Conservation (phyloP, 2,888 invertebrate species). For the Diabrotica balteata region DNA sequence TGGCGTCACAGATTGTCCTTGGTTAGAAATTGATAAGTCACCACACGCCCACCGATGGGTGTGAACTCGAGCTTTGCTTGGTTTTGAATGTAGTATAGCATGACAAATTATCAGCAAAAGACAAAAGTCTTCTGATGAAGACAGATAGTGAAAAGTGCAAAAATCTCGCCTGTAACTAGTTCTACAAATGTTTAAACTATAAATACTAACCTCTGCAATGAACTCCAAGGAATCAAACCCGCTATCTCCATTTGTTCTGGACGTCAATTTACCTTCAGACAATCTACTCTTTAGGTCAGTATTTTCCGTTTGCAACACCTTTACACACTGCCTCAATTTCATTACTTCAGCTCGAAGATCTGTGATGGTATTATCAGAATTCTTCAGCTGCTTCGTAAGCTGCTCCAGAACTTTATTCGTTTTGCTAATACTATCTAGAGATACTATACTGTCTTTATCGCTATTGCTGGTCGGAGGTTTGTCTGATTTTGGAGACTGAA, state of each 20-base stretch:
- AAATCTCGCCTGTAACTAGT: too few relatives aligned
- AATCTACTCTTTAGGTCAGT: constrained; percentile 72
- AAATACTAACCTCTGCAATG: constrained; percentile 52
- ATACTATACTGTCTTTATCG: constrained; percentile 44
- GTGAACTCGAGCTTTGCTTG: too few relatives aligned
- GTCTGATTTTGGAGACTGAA: constrained; percentile 18
- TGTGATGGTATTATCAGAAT: constrained; percentile 70
- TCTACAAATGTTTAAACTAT: too few relatives aligned
- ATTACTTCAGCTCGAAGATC: constrained; percentile 70
- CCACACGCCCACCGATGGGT: too few relatives aligned
- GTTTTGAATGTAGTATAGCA: too few relatives aligned
- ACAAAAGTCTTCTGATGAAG: too few relatives aligned
- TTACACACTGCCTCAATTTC: constrained; percentile 72
- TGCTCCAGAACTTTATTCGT: constrained; percentile 59
- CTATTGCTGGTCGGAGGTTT: constrained; percentile 15
- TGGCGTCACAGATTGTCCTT: too few relatives aligned
- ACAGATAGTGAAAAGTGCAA: too few relatives aligned
- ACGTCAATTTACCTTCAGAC: constrained; percentile 45
- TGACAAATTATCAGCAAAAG: too few relatives aligned
- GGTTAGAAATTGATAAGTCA: too few relatives aligned
- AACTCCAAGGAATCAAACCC: constrained; percentile 54
- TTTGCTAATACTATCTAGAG: constrained; percentile 43
- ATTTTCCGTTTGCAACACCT: constrained; percentile 82
- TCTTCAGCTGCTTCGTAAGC: constrained; percentile 66
- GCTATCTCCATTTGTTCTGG: constrained; percentile 45